Evolutionary conservation across 2,113 vertebrate species (phyloP), one percentile per base, ranked within the genome.

Genomic region (Lepisosteus osseus): DNA sequence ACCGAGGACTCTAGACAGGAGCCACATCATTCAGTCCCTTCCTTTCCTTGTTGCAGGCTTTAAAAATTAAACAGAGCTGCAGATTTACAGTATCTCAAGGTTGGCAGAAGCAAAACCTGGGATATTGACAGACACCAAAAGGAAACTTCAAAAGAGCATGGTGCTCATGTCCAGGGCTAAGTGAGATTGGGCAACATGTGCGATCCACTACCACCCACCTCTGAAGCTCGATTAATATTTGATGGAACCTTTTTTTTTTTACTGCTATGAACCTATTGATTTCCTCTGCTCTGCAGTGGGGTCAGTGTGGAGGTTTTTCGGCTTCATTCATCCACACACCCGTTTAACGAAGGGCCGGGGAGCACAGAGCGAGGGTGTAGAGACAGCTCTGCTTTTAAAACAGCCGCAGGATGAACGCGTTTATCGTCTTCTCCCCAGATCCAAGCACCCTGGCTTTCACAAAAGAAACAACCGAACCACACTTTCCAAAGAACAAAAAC

Each of bases 261-360:
- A 74, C 68, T 69, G 61, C 42, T 73, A 62, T 68, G 83, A 82
- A 78, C 79, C 82, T 88, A 89, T 90, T 85, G 86, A 92, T 92
- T 88, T 86, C 77, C 80, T 78, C 72, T 72, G 68, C 71, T 80
- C 79, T 81, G 83, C 76, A 74, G 17, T 51, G 14, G 74, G 72
- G 75, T 78, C 79, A 84, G 61, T 15, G 57, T n/a, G 57, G 4
- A 78, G 81, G 78, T 87, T 86, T 86, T 88, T 88, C 87, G 85
- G 83, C 83, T 87, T 86, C 80, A 88, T 82, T 88, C 87, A 84
- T 89, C 78, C 79, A 73, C 80, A 89, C 90, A 80, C 88, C 87
- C 81, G 82, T 90, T 90, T 90, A 87, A 90, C 89, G 85, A 88
- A 77, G 75, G 88, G 73, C 73, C 69, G 70, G 75, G 76, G 76